Percentiles rank a stretch among this genome's conserved stretches.
phyloP scores from a whole-genome alignment of 2,113 vertebrate genomes.

The Spilogale gracilis region DNA sequence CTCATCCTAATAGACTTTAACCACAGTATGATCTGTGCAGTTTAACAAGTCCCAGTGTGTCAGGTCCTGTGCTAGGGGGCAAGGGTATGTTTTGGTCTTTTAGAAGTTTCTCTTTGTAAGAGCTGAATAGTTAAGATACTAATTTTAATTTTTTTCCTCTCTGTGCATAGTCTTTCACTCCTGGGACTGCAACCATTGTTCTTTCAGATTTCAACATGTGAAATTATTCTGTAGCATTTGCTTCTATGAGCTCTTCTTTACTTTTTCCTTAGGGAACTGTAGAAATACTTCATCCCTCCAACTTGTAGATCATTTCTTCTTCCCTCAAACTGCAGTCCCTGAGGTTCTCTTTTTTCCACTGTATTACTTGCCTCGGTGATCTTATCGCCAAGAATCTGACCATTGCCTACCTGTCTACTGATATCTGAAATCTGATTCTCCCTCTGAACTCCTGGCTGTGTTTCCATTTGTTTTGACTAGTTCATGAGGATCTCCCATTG shows the following conservation, averaged over 20 bases:
- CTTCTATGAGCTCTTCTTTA: background rate
- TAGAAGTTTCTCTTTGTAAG: background rate
- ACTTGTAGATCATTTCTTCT: background rate
- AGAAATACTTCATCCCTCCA: background rate
- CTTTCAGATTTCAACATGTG: background rate
- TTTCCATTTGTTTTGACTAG: slow-evolving; percentile 10
- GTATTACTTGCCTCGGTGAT: background rate
- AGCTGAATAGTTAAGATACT: slow-evolving; percentile 22
- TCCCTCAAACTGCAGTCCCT: background rate
- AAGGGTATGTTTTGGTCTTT: background rate
- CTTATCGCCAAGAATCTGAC: background rate
- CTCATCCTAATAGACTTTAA: background rate
- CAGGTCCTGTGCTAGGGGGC: background rate
- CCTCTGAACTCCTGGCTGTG: background rate
- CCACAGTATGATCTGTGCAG: background rate
- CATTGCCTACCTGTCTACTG: background rate
- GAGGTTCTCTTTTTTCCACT: background rate
- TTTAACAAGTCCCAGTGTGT: background rate
- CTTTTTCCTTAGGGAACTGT: background rate
- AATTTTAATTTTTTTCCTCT: background rate
- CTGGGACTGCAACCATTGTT: background rate
- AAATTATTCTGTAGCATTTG: background rate
- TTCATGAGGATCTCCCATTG: background rate
- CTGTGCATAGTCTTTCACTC: background rate
- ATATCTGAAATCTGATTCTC: slow-evolving; percentile 42